phyloP scores from a whole-genome alignment of 1,140 invertebrate species.

The Aphaenogaster rudis region DNA sequence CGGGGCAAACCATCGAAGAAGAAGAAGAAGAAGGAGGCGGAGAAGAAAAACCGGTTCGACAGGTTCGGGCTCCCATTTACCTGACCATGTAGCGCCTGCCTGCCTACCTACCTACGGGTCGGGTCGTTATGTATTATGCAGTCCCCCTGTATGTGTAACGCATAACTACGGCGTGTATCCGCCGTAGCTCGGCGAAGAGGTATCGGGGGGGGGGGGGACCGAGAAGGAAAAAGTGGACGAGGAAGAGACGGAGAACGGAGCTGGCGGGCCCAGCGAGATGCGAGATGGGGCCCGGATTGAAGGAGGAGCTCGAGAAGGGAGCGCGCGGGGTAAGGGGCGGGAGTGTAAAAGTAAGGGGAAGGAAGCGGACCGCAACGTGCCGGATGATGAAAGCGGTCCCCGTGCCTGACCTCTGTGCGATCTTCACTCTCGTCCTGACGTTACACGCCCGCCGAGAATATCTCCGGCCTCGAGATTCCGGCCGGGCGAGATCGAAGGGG shows the following conservation, averaged over 20 bases:
- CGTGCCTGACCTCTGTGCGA: slow-evolving; percentile 77
- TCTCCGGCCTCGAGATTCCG: slow-evolving; percentile 42
- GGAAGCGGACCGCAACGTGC: slow-evolving; percentile 67
- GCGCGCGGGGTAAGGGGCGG: slow-evolving; percentile 35
- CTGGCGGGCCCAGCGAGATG: not conserved
- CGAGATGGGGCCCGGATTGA: slow-evolving; percentile 25
- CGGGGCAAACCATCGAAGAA: slow-evolving; percentile 31
- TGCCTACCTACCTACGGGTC: slow-evolving; percentile 74
- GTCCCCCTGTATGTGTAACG: slow-evolving; percentile 83
- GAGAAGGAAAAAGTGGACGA: slow-evolving; percentile 60
- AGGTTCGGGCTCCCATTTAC: slow-evolving; percentile 84
- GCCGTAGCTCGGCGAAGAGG: slow-evolving; percentile 10
- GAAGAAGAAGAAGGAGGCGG: slow-evolving; percentile 33
- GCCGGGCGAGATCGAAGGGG: slow-evolving; percentile 49
- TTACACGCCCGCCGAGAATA: slow-evolving; percentile 40
- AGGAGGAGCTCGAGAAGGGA: slow-evolving; percentile 29
- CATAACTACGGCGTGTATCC: slow-evolving; percentile 80
- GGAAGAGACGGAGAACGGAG: slow-evolving; percentile 51
- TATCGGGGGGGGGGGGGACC: not conserved
- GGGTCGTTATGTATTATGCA: slow-evolving; percentile 83
- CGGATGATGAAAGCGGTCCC: slow-evolving; percentile 74
- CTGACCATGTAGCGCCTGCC: slow-evolving; percentile 80
- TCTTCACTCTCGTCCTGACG: slow-evolving; percentile 78
- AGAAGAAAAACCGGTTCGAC: slow-evolving; percentile 84
- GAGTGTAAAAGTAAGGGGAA: slow-evolving; percentile 21